phyloP scores from a whole-genome alignment of 1,140 invertebrate genomes.

The Cotesia vestalis region DNA sequence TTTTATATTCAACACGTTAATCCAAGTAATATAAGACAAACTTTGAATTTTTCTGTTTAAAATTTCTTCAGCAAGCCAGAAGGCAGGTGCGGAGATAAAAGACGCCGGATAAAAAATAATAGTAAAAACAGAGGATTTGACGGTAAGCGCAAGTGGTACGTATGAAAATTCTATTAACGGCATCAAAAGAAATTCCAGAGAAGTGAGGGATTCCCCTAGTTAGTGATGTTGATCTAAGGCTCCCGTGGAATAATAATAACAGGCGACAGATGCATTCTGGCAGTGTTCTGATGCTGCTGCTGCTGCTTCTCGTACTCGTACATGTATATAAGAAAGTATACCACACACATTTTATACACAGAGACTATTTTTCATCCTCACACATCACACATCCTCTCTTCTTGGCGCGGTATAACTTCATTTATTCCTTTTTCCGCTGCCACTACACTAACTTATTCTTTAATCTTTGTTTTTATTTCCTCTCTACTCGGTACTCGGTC shows the following conservation, averaged over 20 bases:
- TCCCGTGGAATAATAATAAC: constrained; percentile 43
- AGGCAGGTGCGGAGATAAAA: no score
- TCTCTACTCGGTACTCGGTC: no score
- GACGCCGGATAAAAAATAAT: constrained; percentile 3
- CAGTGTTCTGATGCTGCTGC: constrained; percentile 13
- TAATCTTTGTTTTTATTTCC: no score
- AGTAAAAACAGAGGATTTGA: constrained; percentile 19
- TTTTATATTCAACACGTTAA: background rate
- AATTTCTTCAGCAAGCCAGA: background rate
- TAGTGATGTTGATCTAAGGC: constrained; percentile 43
- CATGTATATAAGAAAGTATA: background rate
- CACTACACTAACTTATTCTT: no score
- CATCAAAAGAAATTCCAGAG: constrained; percentile 46
- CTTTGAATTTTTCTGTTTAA: background rate
- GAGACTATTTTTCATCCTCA: background rate
- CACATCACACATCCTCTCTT: background rate
- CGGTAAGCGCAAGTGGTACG: constrained; percentile 22
- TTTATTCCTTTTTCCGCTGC: background rate
- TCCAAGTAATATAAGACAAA: background rate
- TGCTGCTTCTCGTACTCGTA: background rate
- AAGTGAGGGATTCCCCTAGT: constrained; percentile 40
- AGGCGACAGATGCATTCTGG: constrained; percentile 34
- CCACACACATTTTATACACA: constrained; percentile 5
- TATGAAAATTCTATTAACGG: constrained; percentile 46
- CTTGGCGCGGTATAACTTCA: background rate